These are phyloP conservation scores for Abramis brama DNA, from an alignment of 2,113 vertebrate genomes.

Conservation along the genomic window DNA sequence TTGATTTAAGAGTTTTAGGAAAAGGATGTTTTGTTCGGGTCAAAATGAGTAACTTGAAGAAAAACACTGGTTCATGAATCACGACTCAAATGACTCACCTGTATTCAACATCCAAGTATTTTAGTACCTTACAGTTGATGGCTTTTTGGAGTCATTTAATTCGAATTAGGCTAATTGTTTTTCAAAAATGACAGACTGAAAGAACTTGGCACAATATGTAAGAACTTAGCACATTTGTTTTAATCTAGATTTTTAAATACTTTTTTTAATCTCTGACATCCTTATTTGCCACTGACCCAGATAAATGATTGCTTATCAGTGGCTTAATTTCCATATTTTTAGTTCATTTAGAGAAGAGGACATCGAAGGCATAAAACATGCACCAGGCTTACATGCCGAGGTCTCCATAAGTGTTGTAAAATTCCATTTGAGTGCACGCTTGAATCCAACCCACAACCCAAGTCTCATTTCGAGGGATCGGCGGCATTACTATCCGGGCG, in stretches of 20 bases:
- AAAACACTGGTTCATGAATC: background rate
- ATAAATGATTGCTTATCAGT: background rate
- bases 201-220: no score
- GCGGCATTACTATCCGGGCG: conserved; percentile 91
- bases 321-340: background rate
- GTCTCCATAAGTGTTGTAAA: conserved; percentile 96
- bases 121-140: background rate
- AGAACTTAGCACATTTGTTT: no score
- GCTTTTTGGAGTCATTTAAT: background rate
- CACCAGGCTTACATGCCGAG: conserved; percentile 86
- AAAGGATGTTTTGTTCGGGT: background rate
- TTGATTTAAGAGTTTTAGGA: no score
- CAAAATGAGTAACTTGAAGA: background rate
- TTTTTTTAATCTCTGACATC: no score
- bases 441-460: conserved; percentile 99
- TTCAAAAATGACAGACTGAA: background rate
- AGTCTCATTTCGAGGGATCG: conserved; percentile 90
- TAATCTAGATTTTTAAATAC: no score
- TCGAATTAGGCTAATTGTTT: background rate
- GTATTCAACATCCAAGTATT: background rate
- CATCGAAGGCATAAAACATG: conserved; percentile 46
- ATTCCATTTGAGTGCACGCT: conserved; percentile 98
- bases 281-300: background rate
- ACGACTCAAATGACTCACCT: background rate
- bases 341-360: background rate